Conservation (phyloP, 53 echinoderm and acorn worm genomes). For the Arbacia lixula region DNA sequence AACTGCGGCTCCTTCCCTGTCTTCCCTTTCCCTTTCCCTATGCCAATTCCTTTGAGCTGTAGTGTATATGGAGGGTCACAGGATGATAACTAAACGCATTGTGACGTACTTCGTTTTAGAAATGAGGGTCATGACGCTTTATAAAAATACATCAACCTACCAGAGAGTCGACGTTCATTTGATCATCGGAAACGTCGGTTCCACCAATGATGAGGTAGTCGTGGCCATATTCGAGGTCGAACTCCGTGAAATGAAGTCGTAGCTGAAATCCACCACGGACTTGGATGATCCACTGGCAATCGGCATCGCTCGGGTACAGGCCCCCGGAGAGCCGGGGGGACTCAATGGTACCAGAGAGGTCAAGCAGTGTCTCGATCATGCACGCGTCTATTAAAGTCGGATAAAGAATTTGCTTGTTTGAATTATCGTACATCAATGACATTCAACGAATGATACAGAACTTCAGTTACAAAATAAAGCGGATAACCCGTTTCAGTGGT, state of each 20-base stretch:
- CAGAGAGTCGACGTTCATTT: too few relatives aligned
- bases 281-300: constrained; percentile 92
- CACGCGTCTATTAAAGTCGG: constrained; percentile 63
- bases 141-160: constrained; percentile 48
- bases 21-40: too few relatives aligned
- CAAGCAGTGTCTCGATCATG: constrained; percentile 68
- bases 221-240: constrained; percentile 69
- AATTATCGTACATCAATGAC: not conserved
- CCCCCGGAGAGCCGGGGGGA: constrained; percentile 71
- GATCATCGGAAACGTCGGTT: constrained; percentile 43
- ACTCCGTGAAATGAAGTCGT: constrained; percentile 68
- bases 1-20: too few relatives aligned
- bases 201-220: constrained; percentile 83
- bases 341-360: constrained; percentile 61
- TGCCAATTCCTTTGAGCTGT: too few relatives aligned
- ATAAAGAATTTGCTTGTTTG: too few relatives aligned
- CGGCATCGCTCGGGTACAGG: constrained; percentile 82
- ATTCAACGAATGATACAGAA: not conserved
- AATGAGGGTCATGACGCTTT: too few relatives aligned
- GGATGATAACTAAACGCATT: too few relatives aligned
- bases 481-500: too few relatives aligned
- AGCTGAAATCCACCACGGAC: constrained; percentile 67
- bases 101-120: too few relatives aligned
- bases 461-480: too few relatives aligned
- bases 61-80: too few relatives aligned